These are phyloP conservation scores for Adineta ricciae DNA, from an alignment of 2,888 invertebrate genomes.

Conservation along the genomic window DNA sequence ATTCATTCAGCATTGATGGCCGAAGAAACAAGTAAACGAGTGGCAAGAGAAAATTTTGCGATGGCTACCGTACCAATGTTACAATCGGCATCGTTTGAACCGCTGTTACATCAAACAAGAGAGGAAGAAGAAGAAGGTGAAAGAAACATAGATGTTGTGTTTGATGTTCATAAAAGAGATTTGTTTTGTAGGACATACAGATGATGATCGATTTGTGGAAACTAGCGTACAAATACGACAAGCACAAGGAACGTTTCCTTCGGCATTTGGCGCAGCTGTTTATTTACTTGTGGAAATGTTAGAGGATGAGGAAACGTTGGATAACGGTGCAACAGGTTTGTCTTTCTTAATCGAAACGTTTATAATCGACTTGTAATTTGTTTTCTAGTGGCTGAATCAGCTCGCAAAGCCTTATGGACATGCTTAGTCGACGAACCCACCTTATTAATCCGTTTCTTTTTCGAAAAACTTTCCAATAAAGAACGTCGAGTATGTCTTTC, in stretches of 20 bases:
- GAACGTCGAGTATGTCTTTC: not conserved
- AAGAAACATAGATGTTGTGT: not conserved
- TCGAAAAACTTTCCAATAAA: slow-evolving; percentile 65
- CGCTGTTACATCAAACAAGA: slow-evolving; percentile 66
- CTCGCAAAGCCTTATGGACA: slow-evolving; percentile 92
- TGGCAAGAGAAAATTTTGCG: slow-evolving; percentile 85
- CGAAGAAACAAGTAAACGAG: slow-evolving; percentile 84
- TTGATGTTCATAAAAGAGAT: not conserved
- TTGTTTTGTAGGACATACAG: not conserved
- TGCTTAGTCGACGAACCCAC: slow-evolving; percentile 96
- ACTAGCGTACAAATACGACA: slow-evolving; percentile 60
- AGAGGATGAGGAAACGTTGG: slow-evolving; percentile 64
- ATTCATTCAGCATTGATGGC: slow-evolving; percentile 86
- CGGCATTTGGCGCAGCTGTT: slow-evolving; percentile 85
- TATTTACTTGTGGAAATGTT: slow-evolving; percentile 83
- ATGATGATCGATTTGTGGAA: slow-evolving; percentile 21
- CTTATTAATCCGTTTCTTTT: slow-evolving; percentile 81
- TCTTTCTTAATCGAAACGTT: not conserved
- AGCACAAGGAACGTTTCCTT: slow-evolving; percentile 88
- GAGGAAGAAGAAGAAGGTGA: slow-evolving; percentile 49
- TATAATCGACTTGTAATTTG: too few relatives aligned
- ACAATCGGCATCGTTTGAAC: slow-evolving; percentile 82
- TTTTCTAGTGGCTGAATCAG: slow-evolving; percentile 78
- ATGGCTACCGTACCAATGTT: slow-evolving; percentile 67
- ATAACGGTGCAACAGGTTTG: slow-evolving; percentile 21